A percentile compares a stretch with the other conserved stretches of the same genome.
Evolutionary conservation across 2,113 vertebrate genomes (phyloP).

Genomic region (Danionella cerebrum): DNA sequence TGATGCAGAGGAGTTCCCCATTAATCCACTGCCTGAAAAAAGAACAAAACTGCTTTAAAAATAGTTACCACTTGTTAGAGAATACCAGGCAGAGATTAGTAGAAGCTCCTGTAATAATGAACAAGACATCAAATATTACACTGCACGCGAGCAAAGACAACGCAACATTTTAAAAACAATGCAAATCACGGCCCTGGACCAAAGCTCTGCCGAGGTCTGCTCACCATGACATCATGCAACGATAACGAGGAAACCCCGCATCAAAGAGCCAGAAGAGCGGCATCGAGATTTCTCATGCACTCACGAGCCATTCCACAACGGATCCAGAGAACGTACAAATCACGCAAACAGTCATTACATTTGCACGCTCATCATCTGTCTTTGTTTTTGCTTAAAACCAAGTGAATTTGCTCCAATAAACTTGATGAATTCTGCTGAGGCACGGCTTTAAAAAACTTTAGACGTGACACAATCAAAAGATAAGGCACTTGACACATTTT

Average conservation of each 20-base stretch:
- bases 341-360: slow-evolving; percentile 7
- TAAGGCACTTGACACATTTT: slow-evolving; percentile 33
- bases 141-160: no score
- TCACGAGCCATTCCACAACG: neutral
- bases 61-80: neutral
- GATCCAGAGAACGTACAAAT: neutral
- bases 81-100: no score
- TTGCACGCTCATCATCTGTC: neutral
- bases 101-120: no score
- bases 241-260: slow-evolving; percentile 1
- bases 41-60: neutral
- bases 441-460: slow-evolving; percentile 28
- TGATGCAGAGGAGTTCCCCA: slow-evolving; percentile 76
- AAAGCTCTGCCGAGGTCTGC: neutral
- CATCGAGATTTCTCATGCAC: neutral
- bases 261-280: neutral
- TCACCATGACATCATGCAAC: slow-evolving; percentile 2
- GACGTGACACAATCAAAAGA: slow-evolving; percentile 35
- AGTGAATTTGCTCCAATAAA: slow-evolving; percentile 27
- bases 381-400: neutral
- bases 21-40: slow-evolving; percentile 66
- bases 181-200: neutral
- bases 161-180: no score
- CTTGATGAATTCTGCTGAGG: slow-evolving; percentile 32
- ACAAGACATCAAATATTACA: no score